Conservation (phyloP, 2,797 vertebrate species). For the Ceyx erithaca region DNA sequence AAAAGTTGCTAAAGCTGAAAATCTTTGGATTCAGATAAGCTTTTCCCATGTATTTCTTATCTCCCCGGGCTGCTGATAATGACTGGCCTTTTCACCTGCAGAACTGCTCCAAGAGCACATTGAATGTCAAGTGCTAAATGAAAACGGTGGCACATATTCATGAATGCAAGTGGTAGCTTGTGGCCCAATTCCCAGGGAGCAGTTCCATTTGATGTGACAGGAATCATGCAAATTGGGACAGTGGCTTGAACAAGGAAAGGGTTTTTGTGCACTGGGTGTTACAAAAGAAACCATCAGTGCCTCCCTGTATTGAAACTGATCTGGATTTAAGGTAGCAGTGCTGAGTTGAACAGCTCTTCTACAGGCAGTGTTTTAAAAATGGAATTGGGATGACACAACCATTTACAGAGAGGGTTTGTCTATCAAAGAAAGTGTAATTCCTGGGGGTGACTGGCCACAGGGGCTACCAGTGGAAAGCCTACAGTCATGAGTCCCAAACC, state of each 20-base stretch:
- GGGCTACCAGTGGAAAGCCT: not conserved
- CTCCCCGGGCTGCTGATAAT: slow-evolving; percentile 32
- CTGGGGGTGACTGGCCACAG: not conserved
- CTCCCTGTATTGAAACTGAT: slow-evolving; percentile 40
- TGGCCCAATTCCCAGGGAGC: slow-evolving; percentile 37
- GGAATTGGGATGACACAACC: not conserved
- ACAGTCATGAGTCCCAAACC: not conserved
- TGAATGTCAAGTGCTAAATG: slow-evolving; percentile 39
- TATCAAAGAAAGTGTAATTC: not conserved
- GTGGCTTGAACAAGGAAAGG: slow-evolving; percentile 25
- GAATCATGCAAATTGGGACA: slow-evolving; percentile 53
- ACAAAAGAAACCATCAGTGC: slow-evolving; percentile 8
- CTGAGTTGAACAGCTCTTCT: not conserved
- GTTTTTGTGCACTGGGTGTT: not conserved
- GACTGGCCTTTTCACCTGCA: slow-evolving; percentile 24
- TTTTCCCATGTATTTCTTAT: slow-evolving; percentile 44
- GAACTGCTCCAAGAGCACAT: slow-evolving; percentile 8
- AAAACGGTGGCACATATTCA: not conserved
- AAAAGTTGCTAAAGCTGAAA: slow-evolving; percentile 24
- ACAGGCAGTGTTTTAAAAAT: not conserved
- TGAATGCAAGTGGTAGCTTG: slow-evolving; percentile 19
- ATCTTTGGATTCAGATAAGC: slow-evolving; percentile 10
- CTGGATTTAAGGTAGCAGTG: slow-evolving; percentile 20
- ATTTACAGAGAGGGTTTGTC: not conserved
- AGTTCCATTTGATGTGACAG: slow-evolving; percentile 49